Evolutionary conservation across 2,797 vertebrate genomes (phyloP), one percentile per base, ranked within the genome.

Genomic region (Pagetopsis macropterus): DNA sequence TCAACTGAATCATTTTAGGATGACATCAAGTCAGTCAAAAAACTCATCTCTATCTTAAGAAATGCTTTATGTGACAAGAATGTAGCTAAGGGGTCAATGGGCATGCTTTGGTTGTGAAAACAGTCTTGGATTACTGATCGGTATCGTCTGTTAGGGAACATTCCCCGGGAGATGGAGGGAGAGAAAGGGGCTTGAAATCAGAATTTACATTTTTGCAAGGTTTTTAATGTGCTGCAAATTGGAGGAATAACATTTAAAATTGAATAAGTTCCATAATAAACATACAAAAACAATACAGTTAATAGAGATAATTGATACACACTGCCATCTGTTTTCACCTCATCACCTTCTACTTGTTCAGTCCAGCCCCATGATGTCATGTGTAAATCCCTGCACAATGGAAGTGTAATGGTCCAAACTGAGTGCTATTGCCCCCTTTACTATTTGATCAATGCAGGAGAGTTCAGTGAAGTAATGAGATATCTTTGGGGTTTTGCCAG

Each of bases 1-100:
- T 44, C 50, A 77, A 62, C 67, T 79, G 75, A 59, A 82, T 33
- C 80, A 75, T 83, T 86, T 85, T 73, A 66, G 83, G 78, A 89
- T 86, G 66, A 8, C 79, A 83, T 86, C 85, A 71, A 64, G 48
- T 0, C 50, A 68, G 76, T 62, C 43, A 45, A 56, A 75, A 48
- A 43, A 56, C 46, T 70, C 45, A 62, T 12, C 55, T 19, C 57
- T 69, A 50, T 57, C 67, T 79, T 63, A 21, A 51, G 54, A 84
- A 81, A 75, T 59, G 54, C 60, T 82, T 73, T 49, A 4, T 31
- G 21, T 80, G 76, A 88, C 84, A 84, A 84, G 79, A 78, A n/a
- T 45, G 68, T 51, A 44, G 70, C 84, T 81, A 19, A 17, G 43
- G 78, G 82, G 27, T 59, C 52, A 62, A 21, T 0, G 65, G 51